Evolutionary conservation across 2,113 vertebrate species (phyloP).

Genomic region (Myotis davidii): DNA sequence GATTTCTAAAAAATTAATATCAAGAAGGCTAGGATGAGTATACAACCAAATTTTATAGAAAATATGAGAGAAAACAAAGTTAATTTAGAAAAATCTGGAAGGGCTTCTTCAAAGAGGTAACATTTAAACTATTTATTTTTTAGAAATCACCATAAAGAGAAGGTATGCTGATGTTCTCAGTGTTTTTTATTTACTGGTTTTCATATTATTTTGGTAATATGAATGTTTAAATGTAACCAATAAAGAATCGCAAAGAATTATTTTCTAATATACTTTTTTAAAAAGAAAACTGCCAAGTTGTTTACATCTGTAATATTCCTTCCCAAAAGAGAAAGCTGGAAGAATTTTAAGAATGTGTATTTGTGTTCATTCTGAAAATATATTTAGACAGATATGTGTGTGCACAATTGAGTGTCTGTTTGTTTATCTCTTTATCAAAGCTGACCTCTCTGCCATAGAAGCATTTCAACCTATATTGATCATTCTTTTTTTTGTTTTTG

Average conservation of each 20-base stretch:
- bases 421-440: neutral
- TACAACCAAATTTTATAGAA: neutral
- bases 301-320: slow-evolving; percentile 55
- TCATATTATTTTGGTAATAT: neutral
- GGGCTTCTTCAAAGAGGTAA: neutral
- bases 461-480: neutral
- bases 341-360: neutral
- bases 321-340: slow-evolving; percentile 45
- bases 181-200: neutral
- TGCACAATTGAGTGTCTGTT: neutral
- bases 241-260: slow-evolving; percentile 6
- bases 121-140: neutral
- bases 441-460: neutral
- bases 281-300: neutral
- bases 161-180: neutral
- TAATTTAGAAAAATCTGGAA: slow-evolving; percentile 3
- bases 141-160: neutral
- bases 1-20: neutral
- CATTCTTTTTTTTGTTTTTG: neutral
- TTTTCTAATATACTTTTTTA: slow-evolving; percentile 41
- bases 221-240: neutral
- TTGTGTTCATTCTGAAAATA: slow-evolving; percentile 44
- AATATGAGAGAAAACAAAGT: neutral
- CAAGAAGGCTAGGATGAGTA: neutral
- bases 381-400: neutral